phyloP scores from a whole-genome alignment of 1,140 invertebrate genomes.

The Portunus trituberculatus region DNA sequence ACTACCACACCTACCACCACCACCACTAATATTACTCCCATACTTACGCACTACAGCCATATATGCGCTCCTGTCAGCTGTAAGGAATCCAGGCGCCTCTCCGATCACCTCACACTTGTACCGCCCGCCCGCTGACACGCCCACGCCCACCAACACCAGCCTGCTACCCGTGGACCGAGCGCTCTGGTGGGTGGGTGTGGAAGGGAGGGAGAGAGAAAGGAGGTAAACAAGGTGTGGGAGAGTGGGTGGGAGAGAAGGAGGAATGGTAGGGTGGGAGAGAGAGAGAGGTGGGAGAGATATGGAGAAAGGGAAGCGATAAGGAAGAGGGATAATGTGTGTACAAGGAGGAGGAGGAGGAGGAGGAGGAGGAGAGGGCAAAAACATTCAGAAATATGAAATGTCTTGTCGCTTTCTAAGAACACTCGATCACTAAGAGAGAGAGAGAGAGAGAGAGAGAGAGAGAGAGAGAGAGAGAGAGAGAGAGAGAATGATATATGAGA shows the following conservation, averaged over 20 bases:
- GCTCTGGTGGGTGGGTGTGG: background rate
- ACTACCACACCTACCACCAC: too few relatives aligned
- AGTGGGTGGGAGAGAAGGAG: background rate
- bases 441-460: too few relatives aligned
- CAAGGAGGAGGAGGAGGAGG: background rate
- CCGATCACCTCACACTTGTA: constrained; percentile 47
- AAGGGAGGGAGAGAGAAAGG: too few relatives aligned
- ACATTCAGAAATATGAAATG: too few relatives aligned
- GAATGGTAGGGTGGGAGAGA: background rate
- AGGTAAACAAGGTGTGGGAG: too few relatives aligned
- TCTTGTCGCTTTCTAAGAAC: too few relatives aligned
- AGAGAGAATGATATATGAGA: background rate
- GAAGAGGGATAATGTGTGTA: background rate
- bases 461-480: constrained; percentile 4
- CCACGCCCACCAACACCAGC: background rate
- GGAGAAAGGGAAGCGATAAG: background rate
- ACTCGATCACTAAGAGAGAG: too few relatives aligned
- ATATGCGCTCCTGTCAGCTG: background rate
- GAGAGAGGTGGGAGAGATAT: background rate
- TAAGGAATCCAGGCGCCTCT: constrained; percentile 18
- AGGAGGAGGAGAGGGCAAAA: too few relatives aligned
- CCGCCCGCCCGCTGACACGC: background rate
- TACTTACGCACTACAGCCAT: background rate
- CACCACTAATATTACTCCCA: background rate
- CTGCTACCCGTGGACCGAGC: background rate